Conservation (phyloP, 2,797 vertebrate genomes). For the Hyperoplus immaculatus region DNA sequence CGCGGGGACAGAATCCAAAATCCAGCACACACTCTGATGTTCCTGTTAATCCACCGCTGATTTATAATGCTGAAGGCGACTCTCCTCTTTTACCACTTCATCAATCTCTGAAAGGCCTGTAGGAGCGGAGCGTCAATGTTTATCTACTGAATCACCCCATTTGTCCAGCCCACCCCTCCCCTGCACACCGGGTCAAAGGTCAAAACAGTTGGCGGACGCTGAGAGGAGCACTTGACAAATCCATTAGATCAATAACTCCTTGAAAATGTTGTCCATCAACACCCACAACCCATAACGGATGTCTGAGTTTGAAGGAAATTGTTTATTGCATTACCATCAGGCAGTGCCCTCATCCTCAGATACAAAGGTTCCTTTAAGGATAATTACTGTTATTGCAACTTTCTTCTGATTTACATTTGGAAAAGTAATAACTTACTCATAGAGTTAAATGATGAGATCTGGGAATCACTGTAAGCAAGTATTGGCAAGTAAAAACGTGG, state of each 20-base stretch:
- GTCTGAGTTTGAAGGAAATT: constrained; percentile 17
- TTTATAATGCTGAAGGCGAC: constrained; percentile 49
- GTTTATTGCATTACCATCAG: constrained; percentile 19
- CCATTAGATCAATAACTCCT: constrained; percentile 52
- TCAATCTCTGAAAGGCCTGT: constrained; percentile 57
- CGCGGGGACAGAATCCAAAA: constrained; percentile 46
- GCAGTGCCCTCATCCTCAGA: neutral
- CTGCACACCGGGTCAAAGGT: constrained; percentile 42
- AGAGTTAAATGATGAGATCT: neutral
- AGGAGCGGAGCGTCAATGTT: constrained; percentile 62
- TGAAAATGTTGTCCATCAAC: constrained; percentile 27
- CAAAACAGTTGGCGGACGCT: constrained; percentile 18
- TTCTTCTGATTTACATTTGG: neutral
- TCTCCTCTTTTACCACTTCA: constrained; percentile 63
- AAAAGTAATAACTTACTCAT: neutral
- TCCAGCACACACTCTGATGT: constrained; percentile 20
- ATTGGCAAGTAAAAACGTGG: neutral
- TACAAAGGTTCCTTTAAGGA: neutral
- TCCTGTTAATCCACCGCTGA: constrained; percentile 60
- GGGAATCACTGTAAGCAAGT: neutral
- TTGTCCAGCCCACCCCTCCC: constrained; percentile 12
- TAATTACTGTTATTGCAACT: neutral
- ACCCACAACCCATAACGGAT: constrained; percentile 1
- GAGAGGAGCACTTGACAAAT: constrained; percentile 30
- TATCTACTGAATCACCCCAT: constrained; percentile 44